Percentiles rank a stretch among this genome's conserved stretches.
Conservation (phyloP, 2,113 vertebrate genomes). For the Phylloscopus whistleri region DNA sequence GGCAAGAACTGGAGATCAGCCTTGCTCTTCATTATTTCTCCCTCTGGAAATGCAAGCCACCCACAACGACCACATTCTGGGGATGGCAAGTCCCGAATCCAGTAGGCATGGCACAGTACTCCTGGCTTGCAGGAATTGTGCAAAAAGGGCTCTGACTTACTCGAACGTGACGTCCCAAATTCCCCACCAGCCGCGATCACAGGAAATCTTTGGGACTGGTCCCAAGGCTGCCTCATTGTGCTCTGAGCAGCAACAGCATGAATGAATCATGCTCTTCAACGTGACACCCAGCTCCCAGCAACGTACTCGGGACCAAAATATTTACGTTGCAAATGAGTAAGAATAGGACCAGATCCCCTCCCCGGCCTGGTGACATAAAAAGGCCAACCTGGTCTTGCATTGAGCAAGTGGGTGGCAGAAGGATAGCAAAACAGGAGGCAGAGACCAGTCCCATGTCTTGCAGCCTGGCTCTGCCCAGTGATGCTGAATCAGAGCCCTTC, state of each 20-base stretch:
- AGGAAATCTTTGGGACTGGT: constrained; percentile 44
- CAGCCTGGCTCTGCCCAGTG: not conserved
- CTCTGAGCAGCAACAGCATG: constrained; percentile 22
- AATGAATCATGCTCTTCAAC: constrained; percentile 57
- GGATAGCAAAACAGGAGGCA: not conserved
- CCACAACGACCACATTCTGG: not conserved
- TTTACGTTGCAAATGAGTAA: constrained; percentile 32
- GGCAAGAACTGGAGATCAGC: not conserved
- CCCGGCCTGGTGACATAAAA: not conserved
- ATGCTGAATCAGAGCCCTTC: not conserved
- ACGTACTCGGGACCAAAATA: constrained; percentile 33
- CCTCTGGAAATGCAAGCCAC: not conserved
- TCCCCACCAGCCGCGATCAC: constrained; percentile 38
- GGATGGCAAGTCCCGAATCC: not conserved
- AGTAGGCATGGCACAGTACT: not conserved
- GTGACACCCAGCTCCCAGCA: constrained; percentile 55
- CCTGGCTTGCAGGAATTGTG: not conserved
- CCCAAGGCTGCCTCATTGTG: constrained; percentile 56
- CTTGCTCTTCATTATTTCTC: not conserved
- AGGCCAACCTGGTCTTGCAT: not conserved
- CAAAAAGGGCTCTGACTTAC: not conserved
- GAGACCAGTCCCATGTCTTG: not conserved
- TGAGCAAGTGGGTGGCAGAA: not conserved
- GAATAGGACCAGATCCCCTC: constrained; percentile 13
- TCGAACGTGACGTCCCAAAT: constrained; percentile 33